Conservation (phyloP, 1,140 invertebrate genomes). For the Platorchestia sp. region DNA sequence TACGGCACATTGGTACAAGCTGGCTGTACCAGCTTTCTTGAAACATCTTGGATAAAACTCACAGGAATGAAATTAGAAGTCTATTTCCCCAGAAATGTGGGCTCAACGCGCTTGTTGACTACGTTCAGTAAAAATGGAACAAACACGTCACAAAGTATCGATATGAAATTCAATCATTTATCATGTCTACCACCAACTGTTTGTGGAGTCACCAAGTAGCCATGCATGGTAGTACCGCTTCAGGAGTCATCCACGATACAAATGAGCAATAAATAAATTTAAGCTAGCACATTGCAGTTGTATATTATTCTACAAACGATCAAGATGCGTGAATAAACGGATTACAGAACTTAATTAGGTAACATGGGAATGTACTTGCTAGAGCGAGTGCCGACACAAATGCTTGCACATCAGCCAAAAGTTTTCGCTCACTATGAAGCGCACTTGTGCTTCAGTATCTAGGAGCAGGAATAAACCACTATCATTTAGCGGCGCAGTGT, state of each 20-base stretch:
- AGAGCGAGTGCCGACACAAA: not conserved
- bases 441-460: not conserved
- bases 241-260: not conserved
- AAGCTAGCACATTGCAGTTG: no score
- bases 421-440: not conserved
- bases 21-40: not conserved
- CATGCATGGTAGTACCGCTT: not conserved
- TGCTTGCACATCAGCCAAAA: not conserved
- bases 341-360: not conserved
- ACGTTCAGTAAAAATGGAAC: not conserved
- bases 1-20: not conserved
- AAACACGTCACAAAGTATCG: not conserved
- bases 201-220: not conserved
- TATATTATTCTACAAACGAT: not conserved
- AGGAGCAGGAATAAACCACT: not conserved
- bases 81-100: not conserved
- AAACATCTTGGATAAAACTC: not conserved
- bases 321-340: not conserved
- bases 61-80: not conserved
- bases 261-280: not conserved
- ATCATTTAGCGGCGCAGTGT: not conserved
- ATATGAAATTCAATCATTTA: not conserved
- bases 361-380: not conserved
- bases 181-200: not conserved
- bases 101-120: not conserved